phyloP scores from a whole-genome alignment of 1,140 invertebrate species.

The Macrostomum lignano region DNA sequence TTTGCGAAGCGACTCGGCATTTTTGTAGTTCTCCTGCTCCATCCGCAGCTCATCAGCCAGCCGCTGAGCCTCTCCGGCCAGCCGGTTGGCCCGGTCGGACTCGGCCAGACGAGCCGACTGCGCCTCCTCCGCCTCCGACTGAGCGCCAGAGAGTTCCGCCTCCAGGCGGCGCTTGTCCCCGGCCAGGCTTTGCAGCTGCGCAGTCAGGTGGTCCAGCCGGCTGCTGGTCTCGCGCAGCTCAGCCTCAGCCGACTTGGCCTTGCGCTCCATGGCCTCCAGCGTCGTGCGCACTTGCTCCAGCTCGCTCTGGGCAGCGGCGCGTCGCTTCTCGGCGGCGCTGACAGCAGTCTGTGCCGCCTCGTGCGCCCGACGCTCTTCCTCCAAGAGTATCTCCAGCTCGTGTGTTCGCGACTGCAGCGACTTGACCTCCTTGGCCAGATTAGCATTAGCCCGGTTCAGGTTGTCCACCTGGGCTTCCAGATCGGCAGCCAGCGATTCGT shows the following conservation, averaged over 20 bases:
- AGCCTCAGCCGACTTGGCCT: not conserved
- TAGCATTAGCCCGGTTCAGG: slow-evolving; percentile 17
- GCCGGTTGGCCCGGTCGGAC: slow-evolving; percentile 4
- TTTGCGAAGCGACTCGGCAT: slow-evolving; percentile 24
- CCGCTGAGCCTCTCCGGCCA: slow-evolving; percentile 9
- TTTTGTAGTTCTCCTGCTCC: slow-evolving; percentile 28
- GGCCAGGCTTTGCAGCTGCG: slow-evolving; percentile 2
- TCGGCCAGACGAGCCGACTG: slow-evolving; percentile 33
- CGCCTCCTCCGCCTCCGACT: slow-evolving; percentile 6
- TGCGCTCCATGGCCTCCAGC: slow-evolving; percentile 1
- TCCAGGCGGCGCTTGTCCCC: slow-evolving; percentile 4
- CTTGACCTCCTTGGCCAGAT: slow-evolving; percentile 12
- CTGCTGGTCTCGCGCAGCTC: slow-evolving; percentile 1
- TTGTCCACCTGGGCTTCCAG: slow-evolving; percentile 14
- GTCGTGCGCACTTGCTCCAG: not conserved
- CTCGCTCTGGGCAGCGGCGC: slow-evolving; percentile 10
- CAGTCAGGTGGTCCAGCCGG: not conserved
- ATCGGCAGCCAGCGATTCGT: slow-evolving; percentile 22
- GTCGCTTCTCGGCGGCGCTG: slow-evolving; percentile 13
- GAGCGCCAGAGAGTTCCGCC: slow-evolving; percentile 3
- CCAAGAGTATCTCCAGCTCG: slow-evolving; percentile 3
- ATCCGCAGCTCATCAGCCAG: slow-evolving; percentile 23
- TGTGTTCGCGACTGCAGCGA: slow-evolving; percentile 1
- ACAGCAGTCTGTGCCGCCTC: slow-evolving; percentile 8
- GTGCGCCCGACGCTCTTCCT: not conserved